Base-by-base conservation (phyloP, 2,113 vertebrate genomes). In the Mastomys natalensis region DNA sequence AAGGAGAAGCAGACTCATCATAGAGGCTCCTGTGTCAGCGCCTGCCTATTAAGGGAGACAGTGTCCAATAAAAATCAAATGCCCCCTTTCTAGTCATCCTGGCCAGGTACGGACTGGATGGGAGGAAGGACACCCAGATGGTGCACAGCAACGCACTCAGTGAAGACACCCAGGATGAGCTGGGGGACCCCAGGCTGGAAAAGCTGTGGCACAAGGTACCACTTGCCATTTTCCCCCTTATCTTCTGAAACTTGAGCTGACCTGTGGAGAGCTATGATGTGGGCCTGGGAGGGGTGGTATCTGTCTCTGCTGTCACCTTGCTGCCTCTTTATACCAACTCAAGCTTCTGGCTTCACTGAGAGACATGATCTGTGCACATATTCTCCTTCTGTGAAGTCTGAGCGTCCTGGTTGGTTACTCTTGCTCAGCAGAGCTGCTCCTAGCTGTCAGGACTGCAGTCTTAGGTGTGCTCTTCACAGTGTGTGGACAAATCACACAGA, bases 171-270 rank as follows among this genome's bases (percentile, higher is more conserved):
- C 98, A 99, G 45, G 99, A 99, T 0, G 99, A 99, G 1, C 99
- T 99, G 94, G 99, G 99, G 10, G 99, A 99, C 96, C 99, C 99
- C 66, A 98, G 99, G 94, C 98, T 99, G 96, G 99, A 99, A 95
- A 99, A 99, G 97, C 98, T 99, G 62, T 99, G 99, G 99, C 99
- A 99, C 98, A 99, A 99, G 99, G 99, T 99, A 93, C 58, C 45
- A 10, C 7, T 0, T 29, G 0, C 1, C 0, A 22, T 16, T n/a
- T 29, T 13, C n/a, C 10, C 0, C 19, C 0, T 13, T 2, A 0
- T 3, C 48, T 22, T 40, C 53, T 0, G 0, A 5, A 7, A 11
- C 12, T 6, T 29, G 24, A 24, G 0, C 29, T 1, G 13, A 2
- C 1, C 2, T 0, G 0, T 10, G 1, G 4, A 10, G 55, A 10